These are phyloP conservation scores for Turnix velox DNA, from an alignment of 2,113 vertebrate species.

Conservation along the genomic window DNA sequence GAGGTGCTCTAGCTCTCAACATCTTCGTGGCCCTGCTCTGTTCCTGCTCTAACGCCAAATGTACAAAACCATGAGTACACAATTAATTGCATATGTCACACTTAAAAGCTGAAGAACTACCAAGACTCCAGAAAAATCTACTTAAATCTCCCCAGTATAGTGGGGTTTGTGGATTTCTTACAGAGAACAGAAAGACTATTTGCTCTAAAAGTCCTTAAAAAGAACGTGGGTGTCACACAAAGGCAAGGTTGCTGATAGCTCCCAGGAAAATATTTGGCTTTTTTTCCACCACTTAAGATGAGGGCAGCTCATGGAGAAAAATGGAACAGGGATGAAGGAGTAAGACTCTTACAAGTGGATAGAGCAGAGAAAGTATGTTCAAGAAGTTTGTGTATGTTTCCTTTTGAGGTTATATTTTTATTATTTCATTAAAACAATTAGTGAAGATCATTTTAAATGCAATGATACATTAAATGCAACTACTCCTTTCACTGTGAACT, in stretches of 20 bases:
- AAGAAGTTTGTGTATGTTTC: not conserved
- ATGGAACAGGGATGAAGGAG: not conserved
- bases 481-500: no score
- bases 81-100: not conserved
- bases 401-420: not conserved
- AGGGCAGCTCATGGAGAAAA: not conserved
- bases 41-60: no score
- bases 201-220: not conserved
- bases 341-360: not conserved
- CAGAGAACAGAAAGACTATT: conserved; percentile 27
- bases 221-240: not conserved
- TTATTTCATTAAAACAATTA: not conserved
- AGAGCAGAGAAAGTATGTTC: not conserved
- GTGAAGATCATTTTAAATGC: not conserved
- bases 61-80: not conserved
- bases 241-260: not conserved
- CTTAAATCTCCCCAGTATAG: not conserved
- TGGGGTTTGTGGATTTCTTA: not conserved
- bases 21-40: no score
- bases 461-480: not conserved
- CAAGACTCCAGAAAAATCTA: not conserved
- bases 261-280: not conserved
- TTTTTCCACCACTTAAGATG: not conserved
- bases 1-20: no score
- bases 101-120: conserved; percentile 6